Conservation (phyloP, 2,113 vertebrate genomes). For the Platichthys flesus region DNA sequence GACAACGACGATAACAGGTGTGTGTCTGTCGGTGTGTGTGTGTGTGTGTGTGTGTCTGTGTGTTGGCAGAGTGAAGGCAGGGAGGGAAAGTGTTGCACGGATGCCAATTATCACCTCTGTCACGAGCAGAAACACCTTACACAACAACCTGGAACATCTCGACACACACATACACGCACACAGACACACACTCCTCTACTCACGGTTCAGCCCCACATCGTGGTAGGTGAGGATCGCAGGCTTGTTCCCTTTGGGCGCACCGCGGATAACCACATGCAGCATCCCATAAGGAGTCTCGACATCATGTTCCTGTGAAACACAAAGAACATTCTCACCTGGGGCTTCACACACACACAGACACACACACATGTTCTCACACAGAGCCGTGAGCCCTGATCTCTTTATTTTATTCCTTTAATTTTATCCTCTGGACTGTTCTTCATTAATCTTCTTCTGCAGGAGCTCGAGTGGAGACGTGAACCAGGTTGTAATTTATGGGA, state of each 20-base stretch:
- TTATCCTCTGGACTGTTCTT: no score
- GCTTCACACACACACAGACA: neutral
- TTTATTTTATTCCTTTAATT: no score
- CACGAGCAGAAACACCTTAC: conserved; percentile 40
- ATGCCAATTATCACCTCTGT: conserved; percentile 63
- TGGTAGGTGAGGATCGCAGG: conserved; percentile 97
- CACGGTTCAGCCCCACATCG: conserved; percentile 96
- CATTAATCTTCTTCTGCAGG: no score
- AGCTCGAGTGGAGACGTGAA: no score
- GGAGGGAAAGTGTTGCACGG: neutral
- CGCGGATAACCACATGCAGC: conserved; percentile 95
- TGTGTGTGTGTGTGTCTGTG: neutral
- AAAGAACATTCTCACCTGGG: conserved; percentile 48
- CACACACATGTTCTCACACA: neutral
- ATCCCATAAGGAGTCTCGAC: conserved; percentile 95
- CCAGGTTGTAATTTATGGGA: no score
- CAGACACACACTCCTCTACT: conserved; percentile 73
- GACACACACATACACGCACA: neutral
- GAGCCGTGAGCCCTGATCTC: no score
- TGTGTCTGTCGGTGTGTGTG: no score
- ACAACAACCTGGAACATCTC: conserved; percentile 1
- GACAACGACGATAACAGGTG: no score
- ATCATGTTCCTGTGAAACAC: conserved; percentile 90
- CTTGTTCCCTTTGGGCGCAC: conserved; percentile 94
- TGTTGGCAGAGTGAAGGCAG: neutral